These are phyloP conservation scores for Ophion obscuratus DNA, from an alignment of 2,888 invertebrate genomes.

Conservation along the genomic window DNA sequence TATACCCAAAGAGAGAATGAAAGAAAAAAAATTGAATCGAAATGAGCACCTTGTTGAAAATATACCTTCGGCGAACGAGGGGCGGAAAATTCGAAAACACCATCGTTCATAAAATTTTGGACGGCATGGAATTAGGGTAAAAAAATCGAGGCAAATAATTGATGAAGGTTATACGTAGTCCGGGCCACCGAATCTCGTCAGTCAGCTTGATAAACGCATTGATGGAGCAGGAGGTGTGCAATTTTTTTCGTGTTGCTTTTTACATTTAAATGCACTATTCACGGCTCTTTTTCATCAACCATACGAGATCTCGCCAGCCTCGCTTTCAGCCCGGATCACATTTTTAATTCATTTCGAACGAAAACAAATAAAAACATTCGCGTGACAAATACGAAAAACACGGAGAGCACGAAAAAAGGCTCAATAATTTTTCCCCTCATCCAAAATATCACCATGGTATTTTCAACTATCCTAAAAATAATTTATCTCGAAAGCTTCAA, in stretches of 20 bases:
- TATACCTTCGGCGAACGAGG: not conserved
- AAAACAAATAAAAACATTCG: constrained; percentile 17
- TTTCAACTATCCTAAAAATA: not conserved
- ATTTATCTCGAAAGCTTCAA: not conserved
- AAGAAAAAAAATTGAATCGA: not conserved
- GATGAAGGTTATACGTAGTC: constrained; percentile 19
- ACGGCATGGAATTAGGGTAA: not conserved
- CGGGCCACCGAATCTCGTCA: constrained; percentile 12
- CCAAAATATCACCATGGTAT: not conserved
- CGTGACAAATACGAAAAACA: not conserved
- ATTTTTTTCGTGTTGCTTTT: not conserved
- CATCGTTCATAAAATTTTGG: not conserved
- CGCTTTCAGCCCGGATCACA: constrained; percentile 20
- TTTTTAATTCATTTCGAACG: constrained; percentile 38
- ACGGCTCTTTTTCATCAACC: constrained; percentile 3
- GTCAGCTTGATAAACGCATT: constrained; percentile 41
- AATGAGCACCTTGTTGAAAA: not conserved
- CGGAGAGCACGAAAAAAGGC: not conserved
- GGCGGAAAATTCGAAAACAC: not conserved
- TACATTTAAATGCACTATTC: constrained; percentile 23
- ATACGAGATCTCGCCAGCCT: constrained; percentile 5
- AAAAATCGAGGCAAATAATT: constrained; percentile 36
- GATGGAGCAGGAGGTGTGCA: constrained; percentile 20
- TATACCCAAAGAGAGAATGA: not conserved
- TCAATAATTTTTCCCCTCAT: not conserved